Evolutionary conservation across 2,888 invertebrate genomes (phyloP).

Genomic region (Sphaerophoria rueppellii): DNA sequence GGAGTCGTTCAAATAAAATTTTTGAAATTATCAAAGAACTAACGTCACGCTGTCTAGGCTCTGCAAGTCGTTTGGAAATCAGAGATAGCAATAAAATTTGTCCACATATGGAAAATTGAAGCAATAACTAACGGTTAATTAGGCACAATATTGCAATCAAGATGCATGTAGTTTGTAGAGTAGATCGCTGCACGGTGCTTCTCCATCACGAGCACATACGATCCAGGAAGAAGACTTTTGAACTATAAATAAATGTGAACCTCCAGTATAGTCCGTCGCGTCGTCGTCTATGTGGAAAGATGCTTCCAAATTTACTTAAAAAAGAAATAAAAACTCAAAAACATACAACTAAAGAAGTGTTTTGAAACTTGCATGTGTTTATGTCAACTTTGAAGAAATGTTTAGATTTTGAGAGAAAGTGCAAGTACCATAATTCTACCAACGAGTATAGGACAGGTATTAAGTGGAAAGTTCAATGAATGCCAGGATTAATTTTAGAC

Average conservation of each 20-base stretch:
- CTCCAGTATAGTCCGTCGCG: conserved; percentile 35
- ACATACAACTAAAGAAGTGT: conserved; percentile 47
- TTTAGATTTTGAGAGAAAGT: conserved; percentile 20
- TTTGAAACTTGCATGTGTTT: conserved; percentile 55
- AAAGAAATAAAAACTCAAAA: conserved; percentile 4
- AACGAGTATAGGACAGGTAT: conserved; percentile 7
- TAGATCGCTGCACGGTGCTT: conserved; percentile 6
- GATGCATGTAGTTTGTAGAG: conserved; percentile 1
- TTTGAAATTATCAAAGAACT: conserved; percentile 22
- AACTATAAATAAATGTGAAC: conserved; percentile 51
- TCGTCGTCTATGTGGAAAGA: not conserved
- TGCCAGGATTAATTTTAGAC: conserved; percentile 52
- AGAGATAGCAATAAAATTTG: not conserved
- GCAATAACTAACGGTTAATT: conserved; percentile 64
- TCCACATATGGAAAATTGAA: conserved; percentile 43
- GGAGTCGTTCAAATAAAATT: not conserved
- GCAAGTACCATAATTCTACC: not conserved
- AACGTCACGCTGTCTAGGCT: conserved; percentile 46
- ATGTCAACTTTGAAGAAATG: conserved; percentile 53
- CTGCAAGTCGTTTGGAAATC: not conserved
- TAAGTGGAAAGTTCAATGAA: conserved; percentile 38
- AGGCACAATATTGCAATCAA: conserved; percentile 48
- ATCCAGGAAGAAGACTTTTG: conserved; percentile 56
- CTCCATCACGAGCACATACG: not conserved
- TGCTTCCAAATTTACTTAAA: conserved; percentile 36